A percentile compares a stretch with the other conserved stretches of the same genome.
These are phyloP conservation scores for Otis tarda DNA, from an alignment of 2,113 vertebrate genomes.

Conservation along the genomic window DNA sequence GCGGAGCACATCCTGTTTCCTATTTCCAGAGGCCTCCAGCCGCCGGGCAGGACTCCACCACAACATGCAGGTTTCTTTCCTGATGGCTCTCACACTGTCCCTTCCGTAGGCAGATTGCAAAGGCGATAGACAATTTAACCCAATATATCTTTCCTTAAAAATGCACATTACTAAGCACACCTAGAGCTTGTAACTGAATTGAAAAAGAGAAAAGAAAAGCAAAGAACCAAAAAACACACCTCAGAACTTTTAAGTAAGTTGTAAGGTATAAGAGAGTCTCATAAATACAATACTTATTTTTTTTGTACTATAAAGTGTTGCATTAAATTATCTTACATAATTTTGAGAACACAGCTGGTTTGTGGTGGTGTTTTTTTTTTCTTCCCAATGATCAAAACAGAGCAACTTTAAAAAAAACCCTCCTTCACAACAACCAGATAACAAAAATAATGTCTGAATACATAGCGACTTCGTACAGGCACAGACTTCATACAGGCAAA, in stretches of 20 bases:
- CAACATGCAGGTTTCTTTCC: background rate
- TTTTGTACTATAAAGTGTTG: background rate
- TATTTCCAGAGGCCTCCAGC: background rate
- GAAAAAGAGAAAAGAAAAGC: background rate
- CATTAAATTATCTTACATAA: background rate
- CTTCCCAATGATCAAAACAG: background rate
- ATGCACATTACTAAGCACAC: background rate
- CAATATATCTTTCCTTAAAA: background rate
- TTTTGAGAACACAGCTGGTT: background rate
- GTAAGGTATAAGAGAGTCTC: background rate
- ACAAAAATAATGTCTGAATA: background rate
- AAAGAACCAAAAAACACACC: background rate
- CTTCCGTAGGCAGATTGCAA: background rate
- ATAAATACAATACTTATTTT: background rate
- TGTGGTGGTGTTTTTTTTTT: background rate
- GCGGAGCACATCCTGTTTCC: background rate
- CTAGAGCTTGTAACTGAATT: background rate
- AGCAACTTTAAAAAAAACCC: background rate
- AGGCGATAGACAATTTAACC: background rate
- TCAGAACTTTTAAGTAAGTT: background rate
- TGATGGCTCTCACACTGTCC: constrained; percentile 4
- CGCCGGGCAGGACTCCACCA: background rate
- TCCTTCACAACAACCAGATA: background rate
- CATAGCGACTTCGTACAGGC: background rate
- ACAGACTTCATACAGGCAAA: background rate